Evolutionary conservation across 2,797 vertebrate genomes (phyloP).

Genomic region (Acomys russatus): DNA sequence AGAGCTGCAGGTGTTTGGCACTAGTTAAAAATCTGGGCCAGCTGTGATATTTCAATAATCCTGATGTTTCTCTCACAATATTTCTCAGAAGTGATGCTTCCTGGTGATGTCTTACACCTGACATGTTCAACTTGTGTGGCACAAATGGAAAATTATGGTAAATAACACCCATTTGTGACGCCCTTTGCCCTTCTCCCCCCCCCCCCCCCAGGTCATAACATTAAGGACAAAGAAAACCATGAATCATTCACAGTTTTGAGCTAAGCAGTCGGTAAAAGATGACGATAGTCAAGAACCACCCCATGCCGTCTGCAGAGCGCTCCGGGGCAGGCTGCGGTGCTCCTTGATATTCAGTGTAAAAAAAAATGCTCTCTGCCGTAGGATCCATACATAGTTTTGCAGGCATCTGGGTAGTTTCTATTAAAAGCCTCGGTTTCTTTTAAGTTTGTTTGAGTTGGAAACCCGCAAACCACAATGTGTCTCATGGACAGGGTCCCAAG

Average conservation of each 20-base stretch:
- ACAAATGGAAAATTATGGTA: conserved; percentile 78
- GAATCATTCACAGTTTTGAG: conserved; percentile 42
- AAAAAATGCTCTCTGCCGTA: conserved; percentile 58
- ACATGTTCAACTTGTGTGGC: conserved; percentile 91
- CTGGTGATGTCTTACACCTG: conserved; percentile 90
- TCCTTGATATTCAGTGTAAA: conserved; percentile 59
- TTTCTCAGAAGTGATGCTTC: conserved; percentile 91
- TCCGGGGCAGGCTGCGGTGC: conserved; percentile 26
- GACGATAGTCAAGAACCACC: not conserved
- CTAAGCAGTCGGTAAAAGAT: not conserved
- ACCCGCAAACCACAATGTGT: conserved; percentile 86
- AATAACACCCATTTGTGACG: conserved; percentile 69
- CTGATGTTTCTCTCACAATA: conserved; percentile 89
- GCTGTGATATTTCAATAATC: conserved; percentile 91
- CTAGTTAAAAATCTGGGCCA: conserved; percentile 88
- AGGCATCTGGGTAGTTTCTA: conserved; percentile 84
- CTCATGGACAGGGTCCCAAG: conserved; percentile 86
- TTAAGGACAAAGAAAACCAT: conserved; percentile 58
- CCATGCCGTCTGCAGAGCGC: not conserved
- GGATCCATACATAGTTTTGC: conserved; percentile 82
- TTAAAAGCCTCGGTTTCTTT: conserved; percentile 88
- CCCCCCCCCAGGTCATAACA: conserved; percentile 26
- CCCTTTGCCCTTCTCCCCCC: conserved; percentile 28
- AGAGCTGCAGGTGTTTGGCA: conserved; percentile 93
- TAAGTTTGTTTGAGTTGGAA: conserved; percentile 88